Base-by-base conservation (phyloP, 2,888 invertebrate species). In the Galeruca laticollis region DNA sequence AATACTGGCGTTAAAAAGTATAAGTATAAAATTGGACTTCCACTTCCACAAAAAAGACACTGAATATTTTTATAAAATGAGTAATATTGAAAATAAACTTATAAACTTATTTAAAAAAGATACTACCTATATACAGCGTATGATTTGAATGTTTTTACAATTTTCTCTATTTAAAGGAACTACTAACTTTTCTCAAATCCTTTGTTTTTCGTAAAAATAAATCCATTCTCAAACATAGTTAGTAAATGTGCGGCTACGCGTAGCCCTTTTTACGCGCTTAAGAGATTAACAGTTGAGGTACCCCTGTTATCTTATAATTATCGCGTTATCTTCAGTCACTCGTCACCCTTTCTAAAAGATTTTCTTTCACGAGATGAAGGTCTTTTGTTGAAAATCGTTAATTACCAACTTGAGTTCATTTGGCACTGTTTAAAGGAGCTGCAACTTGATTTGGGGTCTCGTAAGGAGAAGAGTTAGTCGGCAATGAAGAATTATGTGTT, bases 301-400 rank as follows among this genome's bases (percentile, higher is more conserved):
- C 65, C 69, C 79, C 75, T 76, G 79, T 81, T 83, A 82, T 84
- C 82, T 80, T 75, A 75, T 82, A 81, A 82, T 81, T 80, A 79
- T 79, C 75, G 74, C 71, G 69, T 69, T 71, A 71, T 71, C 69
- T 69, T 77, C 74, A 75, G 70, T 77, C 75, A 75, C 72, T 65
- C 67, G 66, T 73, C 75, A 71, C 76, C 76, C 74, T 74, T 73
- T 75, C 72, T 37, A 49, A n/a, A 31, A 60, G 63, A 64, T 68
- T 60, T 68, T 71, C 68, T 71, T 71, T 64, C 47, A 21, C 20
- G 65, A 63, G 49, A 63, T 68, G 59, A 40, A 35, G 52, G 31
- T 59, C 60, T 60, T 65, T 69, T 69, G 69, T 69, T 65, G 47
- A 54, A 31, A 69, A 60, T 64, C 69, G 69, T 69, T 69, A 69